Percentiles rank a stretch among this genome's conserved stretches.
Conservation (phyloP, 2,888 invertebrate species). For the Thecocarcelia acutangulata region DNA sequence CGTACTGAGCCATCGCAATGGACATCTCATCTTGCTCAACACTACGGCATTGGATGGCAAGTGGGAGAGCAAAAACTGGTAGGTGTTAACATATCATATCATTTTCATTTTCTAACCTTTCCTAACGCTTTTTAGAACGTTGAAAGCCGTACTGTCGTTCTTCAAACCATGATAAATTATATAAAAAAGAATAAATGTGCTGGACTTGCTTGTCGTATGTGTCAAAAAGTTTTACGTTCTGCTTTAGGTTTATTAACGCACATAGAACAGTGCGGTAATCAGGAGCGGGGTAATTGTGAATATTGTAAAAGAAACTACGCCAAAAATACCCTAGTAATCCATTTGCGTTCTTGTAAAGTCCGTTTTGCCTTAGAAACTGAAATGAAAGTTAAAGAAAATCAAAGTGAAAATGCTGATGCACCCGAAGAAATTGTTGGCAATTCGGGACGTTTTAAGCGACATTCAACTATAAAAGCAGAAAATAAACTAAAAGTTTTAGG, state of each 20-base stretch:
- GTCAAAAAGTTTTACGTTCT: conserved; percentile 73
- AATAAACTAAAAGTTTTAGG: conserved; percentile 75
- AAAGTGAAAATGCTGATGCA: background rate
- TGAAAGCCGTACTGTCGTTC: conserved; percentile 70
- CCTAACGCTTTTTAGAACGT: conserved; percentile 63
- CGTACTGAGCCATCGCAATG: conserved; percentile 71
- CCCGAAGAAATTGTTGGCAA: conserved; percentile 72
- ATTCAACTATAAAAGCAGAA: conserved; percentile 79
- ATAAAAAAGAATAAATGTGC: conserved; percentile 69
- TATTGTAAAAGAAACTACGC: conserved; percentile 73
- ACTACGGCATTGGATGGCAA: conserved; percentile 80
- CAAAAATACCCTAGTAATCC: conserved; percentile 67
- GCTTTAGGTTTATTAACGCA: conserved; percentile 77
- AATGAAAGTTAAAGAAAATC: background rate
- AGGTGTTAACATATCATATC: conserved; percentile 51
- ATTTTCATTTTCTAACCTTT: background rate
- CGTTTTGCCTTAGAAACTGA: conserved; percentile 21
- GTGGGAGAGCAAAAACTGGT: conserved; percentile 73
- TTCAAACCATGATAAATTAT: conserved; percentile 72
- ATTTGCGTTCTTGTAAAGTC: conserved; percentile 73
- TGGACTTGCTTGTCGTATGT: conserved; percentile 76
- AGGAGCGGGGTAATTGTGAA: conserved; percentile 73
- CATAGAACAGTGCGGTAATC: conserved; percentile 75
- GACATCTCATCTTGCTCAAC: conserved; percentile 74
- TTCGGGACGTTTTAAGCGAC: conserved; percentile 77